Percentiles rank a stretch among this genome's conserved stretches.
phyloP scores from a whole-genome alignment of 2,888 invertebrate genomes.

The Eristalinus sepulchralis region DNA sequence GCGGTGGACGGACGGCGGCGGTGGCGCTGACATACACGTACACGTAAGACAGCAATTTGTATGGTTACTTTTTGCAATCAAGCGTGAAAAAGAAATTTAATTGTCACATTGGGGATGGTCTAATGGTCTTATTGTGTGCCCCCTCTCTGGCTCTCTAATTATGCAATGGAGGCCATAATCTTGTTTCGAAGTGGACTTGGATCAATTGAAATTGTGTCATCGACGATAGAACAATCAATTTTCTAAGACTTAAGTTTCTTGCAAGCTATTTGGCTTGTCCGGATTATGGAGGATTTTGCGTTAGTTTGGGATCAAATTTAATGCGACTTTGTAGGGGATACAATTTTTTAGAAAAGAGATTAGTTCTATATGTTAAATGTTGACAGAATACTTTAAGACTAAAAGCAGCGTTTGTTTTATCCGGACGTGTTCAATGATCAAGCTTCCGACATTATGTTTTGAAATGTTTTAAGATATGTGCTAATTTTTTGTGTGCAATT shows the following conservation, averaged over 20 bases:
- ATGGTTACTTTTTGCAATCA: slow-evolving; percentile 49
- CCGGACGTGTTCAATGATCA: too few species aligned
- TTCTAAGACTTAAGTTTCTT: not conserved
- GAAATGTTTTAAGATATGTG: too few species aligned
- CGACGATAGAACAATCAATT: not conserved
- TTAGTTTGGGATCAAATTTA: too few species aligned
- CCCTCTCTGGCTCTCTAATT: slow-evolving; percentile 14
- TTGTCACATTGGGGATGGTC: slow-evolving; percentile 10
- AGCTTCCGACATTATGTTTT: too few species aligned
- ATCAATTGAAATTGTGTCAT: not conserved
- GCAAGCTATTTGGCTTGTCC: too few species aligned
- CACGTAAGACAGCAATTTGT: not conserved
- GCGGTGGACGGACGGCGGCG: not conserved
- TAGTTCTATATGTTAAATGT: too few species aligned
- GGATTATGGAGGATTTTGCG: too few species aligned
- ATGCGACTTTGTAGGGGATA: too few species aligned
- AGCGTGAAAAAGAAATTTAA: slow-evolving; percentile 47
- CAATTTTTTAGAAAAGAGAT: too few species aligned
- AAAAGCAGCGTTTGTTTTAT: too few species aligned
- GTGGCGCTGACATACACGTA: not conserved
- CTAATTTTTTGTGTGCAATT: too few species aligned
- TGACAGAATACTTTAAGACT: too few species aligned
- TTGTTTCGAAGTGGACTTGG: slow-evolving; percentile 7
- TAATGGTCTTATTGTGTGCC: not conserved
- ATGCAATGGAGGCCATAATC: slow-evolving; percentile 14